A percentile compares a stretch with the other conserved stretches of the same genome.
These are phyloP conservation scores for Anisognathus igniventris DNA, from an alignment of 2,797 vertebrate species.

Conservation along the genomic window DNA sequence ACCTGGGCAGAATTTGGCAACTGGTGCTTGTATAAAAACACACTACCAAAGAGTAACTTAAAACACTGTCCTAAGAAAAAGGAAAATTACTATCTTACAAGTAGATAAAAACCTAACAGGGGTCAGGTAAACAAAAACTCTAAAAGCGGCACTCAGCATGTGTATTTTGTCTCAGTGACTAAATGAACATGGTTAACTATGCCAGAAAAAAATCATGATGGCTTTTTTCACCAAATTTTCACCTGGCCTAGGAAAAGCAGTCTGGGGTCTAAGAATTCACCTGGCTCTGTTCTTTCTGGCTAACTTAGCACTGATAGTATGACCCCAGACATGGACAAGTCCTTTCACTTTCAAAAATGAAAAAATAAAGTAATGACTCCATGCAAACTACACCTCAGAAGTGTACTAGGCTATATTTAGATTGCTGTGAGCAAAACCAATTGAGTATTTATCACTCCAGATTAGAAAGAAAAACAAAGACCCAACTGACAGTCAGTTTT, in stretches of 20 bases:
- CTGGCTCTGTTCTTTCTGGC: neutral
- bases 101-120: neutral
- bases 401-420: neutral
- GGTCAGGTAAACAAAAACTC: neutral
- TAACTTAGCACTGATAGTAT: neutral
- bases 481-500: neutral
- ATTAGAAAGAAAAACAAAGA: neutral
- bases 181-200: neutral
- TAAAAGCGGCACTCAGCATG: neutral
- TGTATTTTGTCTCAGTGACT: neutral
- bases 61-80: neutral
- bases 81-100: neutral
- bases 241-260: neutral
- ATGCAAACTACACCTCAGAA: neutral
- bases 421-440: neutral
- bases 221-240: neutral
- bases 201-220: neutral
- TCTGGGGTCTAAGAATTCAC: neutral
- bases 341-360: neutral
- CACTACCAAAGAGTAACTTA: neutral
- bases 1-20: neutral
- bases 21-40: neutral
- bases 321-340: neutral
- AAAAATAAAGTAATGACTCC: neutral
- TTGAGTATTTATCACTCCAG: neutral